Evolutionary conservation across 2,113 vertebrate species (phyloP).

Genomic region (Pterocles burchelli): DNA sequence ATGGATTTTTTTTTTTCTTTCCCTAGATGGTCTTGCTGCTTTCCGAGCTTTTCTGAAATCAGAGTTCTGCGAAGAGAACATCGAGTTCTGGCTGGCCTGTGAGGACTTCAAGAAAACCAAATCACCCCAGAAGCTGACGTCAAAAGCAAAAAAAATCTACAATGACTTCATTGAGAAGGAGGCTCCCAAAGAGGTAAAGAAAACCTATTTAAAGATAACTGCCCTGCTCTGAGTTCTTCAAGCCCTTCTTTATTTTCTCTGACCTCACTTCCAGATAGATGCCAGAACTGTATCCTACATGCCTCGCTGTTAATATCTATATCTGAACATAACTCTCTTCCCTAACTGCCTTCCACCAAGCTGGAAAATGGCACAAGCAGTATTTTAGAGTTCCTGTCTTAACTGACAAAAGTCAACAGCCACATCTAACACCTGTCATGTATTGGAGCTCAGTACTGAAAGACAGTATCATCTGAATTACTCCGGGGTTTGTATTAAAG

Average conservation of each 20-base stretch:
- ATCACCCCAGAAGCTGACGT: slow-evolving; percentile 78
- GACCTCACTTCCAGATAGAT: background rate
- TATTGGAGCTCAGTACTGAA: background rate
- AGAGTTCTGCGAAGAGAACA: slow-evolving; percentile 92
- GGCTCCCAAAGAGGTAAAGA: slow-evolving; percentile 90
- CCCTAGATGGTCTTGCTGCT: slow-evolving; percentile 67
- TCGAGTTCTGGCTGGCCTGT: slow-evolving; percentile 90
- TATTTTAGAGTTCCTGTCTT: background rate
- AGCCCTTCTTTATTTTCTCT: background rate
- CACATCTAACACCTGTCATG: background rate
- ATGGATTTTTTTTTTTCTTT: background rate
- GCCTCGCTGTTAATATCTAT: background rate
- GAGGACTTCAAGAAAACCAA: slow-evolving; percentile 87
- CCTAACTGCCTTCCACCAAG: background rate
- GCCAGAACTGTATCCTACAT: background rate
- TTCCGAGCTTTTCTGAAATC: slow-evolving; percentile 88
- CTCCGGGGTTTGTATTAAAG: background rate
- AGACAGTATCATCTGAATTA: background rate
- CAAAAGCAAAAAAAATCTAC: slow-evolving; percentile 86
- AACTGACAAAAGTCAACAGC: background rate
- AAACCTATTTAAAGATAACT: background rate
- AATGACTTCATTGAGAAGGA: slow-evolving; percentile 88
- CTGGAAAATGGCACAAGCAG: background rate
- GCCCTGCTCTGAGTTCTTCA: background rate
- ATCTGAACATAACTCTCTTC: background rate